Conservation (phyloP, 2,888 invertebrate species). For the Germaria angustata region DNA sequence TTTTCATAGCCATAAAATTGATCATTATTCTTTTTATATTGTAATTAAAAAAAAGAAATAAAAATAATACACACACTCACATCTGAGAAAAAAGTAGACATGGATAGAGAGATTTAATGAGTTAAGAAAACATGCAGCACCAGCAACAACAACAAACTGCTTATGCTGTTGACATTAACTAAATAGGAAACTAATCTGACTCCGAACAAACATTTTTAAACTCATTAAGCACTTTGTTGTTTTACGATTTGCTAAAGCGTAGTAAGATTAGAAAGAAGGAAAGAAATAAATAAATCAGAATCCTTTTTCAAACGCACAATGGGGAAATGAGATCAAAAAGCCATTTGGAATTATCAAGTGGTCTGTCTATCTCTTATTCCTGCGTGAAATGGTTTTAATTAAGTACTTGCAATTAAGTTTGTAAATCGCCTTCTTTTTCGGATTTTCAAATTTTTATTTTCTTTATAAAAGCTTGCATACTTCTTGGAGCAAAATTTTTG, state of each 20-base stretch:
- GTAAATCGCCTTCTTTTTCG: too few relatives aligned
- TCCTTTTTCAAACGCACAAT: constrained; percentile 39
- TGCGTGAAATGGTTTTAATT: too few relatives aligned
- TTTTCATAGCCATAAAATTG: constrained; percentile 67
- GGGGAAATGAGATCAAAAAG: not conserved
- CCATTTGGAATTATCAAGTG: not conserved
- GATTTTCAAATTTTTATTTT: too few relatives aligned
- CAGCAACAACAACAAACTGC: constrained; percentile 53
- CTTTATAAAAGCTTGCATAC: too few relatives aligned
- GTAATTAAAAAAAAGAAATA: not conserved
- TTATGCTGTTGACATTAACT: constrained; percentile 74
- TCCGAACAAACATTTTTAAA: constrained; percentile 57
- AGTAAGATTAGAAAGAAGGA: constrained; percentile 8
- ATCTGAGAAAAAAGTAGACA: constrained; percentile 7
- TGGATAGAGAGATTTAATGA: constrained; percentile 39
- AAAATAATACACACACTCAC: not conserved
- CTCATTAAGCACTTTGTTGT: constrained; percentile 58
- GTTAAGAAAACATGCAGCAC: constrained; percentile 57
- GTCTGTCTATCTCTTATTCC: too few relatives aligned
- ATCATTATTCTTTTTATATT: constrained; percentile 60
- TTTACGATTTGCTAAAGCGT: constrained; percentile 36
- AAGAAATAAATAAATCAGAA: constrained; percentile 6
- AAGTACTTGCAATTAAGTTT: too few relatives aligned
- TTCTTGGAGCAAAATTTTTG: too few relatives aligned
- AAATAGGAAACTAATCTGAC: constrained; percentile 68